Evolutionary conservation across 2,797 vertebrate genomes (phyloP).

Genomic region (Micromesistius poutassou): DNA sequence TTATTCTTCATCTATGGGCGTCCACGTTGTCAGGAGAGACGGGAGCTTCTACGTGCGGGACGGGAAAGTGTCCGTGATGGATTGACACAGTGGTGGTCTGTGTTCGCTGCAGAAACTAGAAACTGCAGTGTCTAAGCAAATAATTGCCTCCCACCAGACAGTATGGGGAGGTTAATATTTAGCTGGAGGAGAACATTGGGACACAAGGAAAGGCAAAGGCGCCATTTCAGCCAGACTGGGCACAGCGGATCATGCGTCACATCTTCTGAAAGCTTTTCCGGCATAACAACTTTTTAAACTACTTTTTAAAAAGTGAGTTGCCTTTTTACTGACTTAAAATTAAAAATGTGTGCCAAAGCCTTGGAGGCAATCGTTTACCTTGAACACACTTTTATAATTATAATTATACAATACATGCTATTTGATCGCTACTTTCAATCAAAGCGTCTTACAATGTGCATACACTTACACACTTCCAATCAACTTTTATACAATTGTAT

Average conservation of each 20-base stretch:
- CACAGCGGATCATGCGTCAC: background rate
- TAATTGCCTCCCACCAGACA: slow-evolving; percentile 27
- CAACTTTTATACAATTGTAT: too few relatives aligned
- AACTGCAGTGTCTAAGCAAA: slow-evolving; percentile 17
- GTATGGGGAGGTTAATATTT: slow-evolving; percentile 23
- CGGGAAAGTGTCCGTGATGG: too few relatives aligned
- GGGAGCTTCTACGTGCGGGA: too few relatives aligned
- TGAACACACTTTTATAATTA: background rate
- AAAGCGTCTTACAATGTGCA: too few relatives aligned
- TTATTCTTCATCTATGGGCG: background rate
- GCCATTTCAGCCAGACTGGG: background rate
- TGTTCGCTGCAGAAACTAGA: slow-evolving; percentile 7
- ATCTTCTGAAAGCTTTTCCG: background rate
- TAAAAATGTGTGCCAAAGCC: background rate
- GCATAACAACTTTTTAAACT: too few relatives aligned
- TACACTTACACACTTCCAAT: background rate
- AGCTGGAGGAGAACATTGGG: background rate
- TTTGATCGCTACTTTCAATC: background rate
- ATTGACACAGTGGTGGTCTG: background rate
- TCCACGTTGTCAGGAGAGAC: background rate
- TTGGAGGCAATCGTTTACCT: background rate
- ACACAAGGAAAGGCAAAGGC: background rate
- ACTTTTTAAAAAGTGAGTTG: too few relatives aligned
- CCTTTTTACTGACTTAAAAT: background rate
- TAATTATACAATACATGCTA: background rate